Conservation (phyloP, 2,888 invertebrate species). For the Limenitis camilla region DNA sequence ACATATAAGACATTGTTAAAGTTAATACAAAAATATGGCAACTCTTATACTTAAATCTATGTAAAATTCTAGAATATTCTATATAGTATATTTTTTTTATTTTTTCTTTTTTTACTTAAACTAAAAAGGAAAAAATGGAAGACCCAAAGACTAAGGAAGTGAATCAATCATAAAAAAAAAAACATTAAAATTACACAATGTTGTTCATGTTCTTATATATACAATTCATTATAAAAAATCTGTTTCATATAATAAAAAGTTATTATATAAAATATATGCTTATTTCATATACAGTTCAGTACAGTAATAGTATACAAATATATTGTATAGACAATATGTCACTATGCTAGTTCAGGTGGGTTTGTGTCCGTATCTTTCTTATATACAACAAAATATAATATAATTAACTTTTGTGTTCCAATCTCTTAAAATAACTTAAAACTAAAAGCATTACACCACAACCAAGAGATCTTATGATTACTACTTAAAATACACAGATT, state of each 20-base stretch:
- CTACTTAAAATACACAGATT: no score
- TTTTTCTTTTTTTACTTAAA: neutral
- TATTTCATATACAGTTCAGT: neutral
- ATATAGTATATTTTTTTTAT: neutral
- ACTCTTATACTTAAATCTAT: neutral
- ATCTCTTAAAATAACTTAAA: conserved; percentile 12
- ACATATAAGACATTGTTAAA: conserved; percentile 1
- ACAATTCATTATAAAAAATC: no score
- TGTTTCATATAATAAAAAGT: no score
- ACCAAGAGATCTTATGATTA: conserved; percentile 16
- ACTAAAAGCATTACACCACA: conserved; percentile 24
- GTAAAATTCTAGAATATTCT: neutral
- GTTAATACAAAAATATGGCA: conserved; percentile 1
- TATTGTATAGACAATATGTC: conserved; percentile 22
- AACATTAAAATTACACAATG: no score
- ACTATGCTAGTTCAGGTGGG: conserved; percentile 64
- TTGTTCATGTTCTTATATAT: no score
- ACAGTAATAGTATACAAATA: conserved; percentile 20
- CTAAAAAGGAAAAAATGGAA: conserved; percentile 12
- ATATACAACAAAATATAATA: conserved; percentile 40
- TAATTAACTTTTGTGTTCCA: conserved; percentile 18
- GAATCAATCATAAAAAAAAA: no score
- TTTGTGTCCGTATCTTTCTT: conserved; percentile 61
- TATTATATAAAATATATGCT: no score
- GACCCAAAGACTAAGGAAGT: conserved; percentile 21